phyloP scores from a whole-genome alignment of 2,113 vertebrate species.

The Lasiurus cinereus region DNA sequence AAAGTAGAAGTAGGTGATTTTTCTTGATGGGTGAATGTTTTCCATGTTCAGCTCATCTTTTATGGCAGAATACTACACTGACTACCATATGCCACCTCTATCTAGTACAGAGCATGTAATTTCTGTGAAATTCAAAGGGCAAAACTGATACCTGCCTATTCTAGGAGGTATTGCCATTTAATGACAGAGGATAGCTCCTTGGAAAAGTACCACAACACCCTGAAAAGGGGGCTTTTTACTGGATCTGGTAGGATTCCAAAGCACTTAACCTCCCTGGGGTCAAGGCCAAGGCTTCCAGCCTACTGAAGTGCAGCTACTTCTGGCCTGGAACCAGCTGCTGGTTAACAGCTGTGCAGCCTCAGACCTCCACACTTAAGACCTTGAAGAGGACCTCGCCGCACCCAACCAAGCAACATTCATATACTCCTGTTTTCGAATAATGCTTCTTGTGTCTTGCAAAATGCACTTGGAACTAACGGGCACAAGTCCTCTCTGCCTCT shows the following conservation, averaged over 20 bases:
- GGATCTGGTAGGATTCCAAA: constrained; percentile 66
- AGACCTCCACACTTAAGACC: not conserved
- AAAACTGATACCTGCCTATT: constrained; percentile 33
- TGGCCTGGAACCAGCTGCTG: not conserved
- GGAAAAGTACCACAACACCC: not conserved
- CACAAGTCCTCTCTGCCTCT: not conserved
- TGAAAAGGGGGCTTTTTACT: constrained; percentile 38
- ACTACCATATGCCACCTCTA: not conserved
- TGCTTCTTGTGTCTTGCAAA: constrained; percentile 7
- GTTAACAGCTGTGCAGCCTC: constrained; percentile 25
- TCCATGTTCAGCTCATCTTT: not conserved
- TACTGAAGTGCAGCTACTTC: not conserved
- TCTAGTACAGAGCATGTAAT: constrained; percentile 34
- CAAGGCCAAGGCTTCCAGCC: not conserved
- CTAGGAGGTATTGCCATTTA: constrained; percentile 17
- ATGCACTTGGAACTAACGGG: constrained; percentile 16
- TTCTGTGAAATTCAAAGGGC: constrained; percentile 37
- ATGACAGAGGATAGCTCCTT: not conserved
- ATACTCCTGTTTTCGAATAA: constrained; percentile 13
- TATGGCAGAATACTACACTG: not conserved
- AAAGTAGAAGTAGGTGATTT: constrained; percentile 32
- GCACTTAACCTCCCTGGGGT: constrained; percentile 51
- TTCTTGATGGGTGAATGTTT: not conserved
- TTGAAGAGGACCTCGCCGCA: not conserved
- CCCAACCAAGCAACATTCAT: not conserved